Percentiles rank a stretch among this genome's conserved stretches.
Evolutionary conservation across 2,888 invertebrate species (phyloP).

Genomic region (Lucinisca nassula): DNA sequence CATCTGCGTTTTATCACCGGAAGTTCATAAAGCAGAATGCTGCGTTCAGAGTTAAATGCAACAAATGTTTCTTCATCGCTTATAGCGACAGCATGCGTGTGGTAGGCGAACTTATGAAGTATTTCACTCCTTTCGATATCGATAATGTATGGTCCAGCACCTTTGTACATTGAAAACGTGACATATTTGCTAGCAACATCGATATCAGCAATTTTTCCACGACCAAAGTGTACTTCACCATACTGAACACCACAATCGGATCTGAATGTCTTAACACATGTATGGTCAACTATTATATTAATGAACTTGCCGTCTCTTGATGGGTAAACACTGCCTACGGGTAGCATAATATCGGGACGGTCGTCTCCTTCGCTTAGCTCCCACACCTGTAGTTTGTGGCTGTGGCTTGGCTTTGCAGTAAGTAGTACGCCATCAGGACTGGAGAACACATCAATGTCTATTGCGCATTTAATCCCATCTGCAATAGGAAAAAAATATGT

Average conservation of each 20-base stretch:
- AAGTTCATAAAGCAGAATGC: conserved; percentile 76
- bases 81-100: conserved; percentile 79
- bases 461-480: conserved; percentile 67
- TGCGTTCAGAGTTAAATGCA: conserved; percentile 77
- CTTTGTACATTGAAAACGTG: conserved; percentile 77
- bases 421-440: conserved; percentile 80
- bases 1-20: conserved; percentile 82
- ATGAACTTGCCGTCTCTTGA: conserved; percentile 79
- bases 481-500: conserved; percentile 60
- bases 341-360: conserved; percentile 80
- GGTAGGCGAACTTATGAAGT: conserved; percentile 79
- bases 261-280: conserved; percentile 75
- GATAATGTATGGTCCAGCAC: conserved; percentile 80
- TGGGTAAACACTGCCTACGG: conserved; percentile 76
- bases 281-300: conserved; percentile 79
- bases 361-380: conserved; percentile 82
- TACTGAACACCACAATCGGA: conserved; percentile 80
- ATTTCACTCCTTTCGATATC: conserved; percentile 78
- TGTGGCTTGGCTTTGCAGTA: conserved; percentile 79
- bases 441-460: conserved; percentile 81
- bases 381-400: conserved; percentile 79
- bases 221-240: conserved; percentile 77
- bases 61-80: conserved; percentile 78
- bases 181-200: conserved; percentile 79
- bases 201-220: conserved; percentile 67